Base-by-base conservation (phyloP, 2,888 invertebrate species). In the Macrophya alboannulata region DNA sequence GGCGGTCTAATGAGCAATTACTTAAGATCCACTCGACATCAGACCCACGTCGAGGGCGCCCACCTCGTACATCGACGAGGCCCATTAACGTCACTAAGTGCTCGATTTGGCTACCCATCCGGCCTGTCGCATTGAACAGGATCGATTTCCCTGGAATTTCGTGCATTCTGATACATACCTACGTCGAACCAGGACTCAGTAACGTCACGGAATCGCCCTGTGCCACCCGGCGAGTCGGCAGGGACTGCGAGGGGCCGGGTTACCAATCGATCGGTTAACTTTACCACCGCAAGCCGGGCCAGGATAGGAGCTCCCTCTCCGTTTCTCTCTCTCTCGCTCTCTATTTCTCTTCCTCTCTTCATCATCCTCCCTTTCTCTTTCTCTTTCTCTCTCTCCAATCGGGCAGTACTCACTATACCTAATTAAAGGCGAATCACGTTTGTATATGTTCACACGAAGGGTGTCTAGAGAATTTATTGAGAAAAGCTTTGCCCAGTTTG, bases 361-460 rank as follows among this genome's bases (percentile, higher is more conserved):
- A 17, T 81, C n/a, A 40, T 59, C 40, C 31, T 25, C 76, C 51
- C 12, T n/a, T 25, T 37, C 31, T 68, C 6, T 5, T 17, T 81
- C 43, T 48, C 21, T 40, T 62, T 8, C 15, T 81, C 55, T 62
- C 81, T 81, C 21, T 17, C 6, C 43, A n/a, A 21, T 62, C 40
- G 81, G 62, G 62, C 21, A 21, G 62, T 40, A 17, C 81, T 62
- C 21, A 43, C 62, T 62, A 62, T 81, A 59, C 68, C 83, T 68
- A 83, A 83, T 83, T 68, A 59, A 83, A 83, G 68, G 68, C 68
- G 68, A 48, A 83, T 83, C 83, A 48, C 83, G 83, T 68, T 68
- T 51, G 68, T 68, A 37, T 48, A 48, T 45, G 45, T 83, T 68
- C 68, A 17, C 40, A 81, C 17, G 68, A 68, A 59, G 31, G 68